phyloP scores from a whole-genome alignment of 1,140 invertebrate genomes.

The Drosophila prosaltans region DNA sequence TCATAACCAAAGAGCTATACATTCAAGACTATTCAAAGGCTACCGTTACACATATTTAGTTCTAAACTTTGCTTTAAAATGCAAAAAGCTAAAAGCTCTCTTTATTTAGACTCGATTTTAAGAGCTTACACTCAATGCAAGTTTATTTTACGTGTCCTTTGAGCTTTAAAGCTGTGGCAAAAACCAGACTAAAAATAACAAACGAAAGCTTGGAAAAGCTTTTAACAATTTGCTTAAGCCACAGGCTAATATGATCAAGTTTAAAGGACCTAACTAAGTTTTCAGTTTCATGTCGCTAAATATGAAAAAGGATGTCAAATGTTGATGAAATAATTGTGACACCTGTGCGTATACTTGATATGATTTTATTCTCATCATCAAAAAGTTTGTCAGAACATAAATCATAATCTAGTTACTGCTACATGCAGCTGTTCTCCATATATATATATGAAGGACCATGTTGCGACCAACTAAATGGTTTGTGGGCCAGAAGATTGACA shows the following conservation, averaged over 20 bases:
- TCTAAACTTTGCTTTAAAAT: not conserved
- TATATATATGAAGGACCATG: not conserved
- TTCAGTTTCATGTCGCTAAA: not conserved
- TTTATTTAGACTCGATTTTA: not conserved
- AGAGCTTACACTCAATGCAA: too few species aligned
- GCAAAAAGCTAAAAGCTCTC: not conserved
- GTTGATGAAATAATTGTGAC: constrained; percentile 12
- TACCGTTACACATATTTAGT: not conserved
- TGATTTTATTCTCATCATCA: constrained; percentile 19
- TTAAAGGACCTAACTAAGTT: not conserved
- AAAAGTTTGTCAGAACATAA: constrained; percentile 20
- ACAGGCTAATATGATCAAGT: not conserved
- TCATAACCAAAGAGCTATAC: too few species aligned
- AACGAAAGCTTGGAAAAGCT: not conserved
- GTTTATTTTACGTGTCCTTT: not conserved
- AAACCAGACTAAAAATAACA: too few species aligned
- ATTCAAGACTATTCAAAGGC: too few species aligned
- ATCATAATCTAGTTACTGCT: constrained; percentile 26
- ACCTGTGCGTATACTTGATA: constrained; percentile 42
- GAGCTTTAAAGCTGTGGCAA: not conserved
- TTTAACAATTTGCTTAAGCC: not conserved
- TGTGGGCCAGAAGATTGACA: not conserved
- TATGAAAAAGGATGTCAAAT: constrained; percentile 8
- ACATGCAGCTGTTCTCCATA: constrained; percentile 14
- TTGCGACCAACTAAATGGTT: not conserved